phyloP scores from a whole-genome alignment of 2,797 vertebrate species.

The Poeciliopsis turneri region DNA sequence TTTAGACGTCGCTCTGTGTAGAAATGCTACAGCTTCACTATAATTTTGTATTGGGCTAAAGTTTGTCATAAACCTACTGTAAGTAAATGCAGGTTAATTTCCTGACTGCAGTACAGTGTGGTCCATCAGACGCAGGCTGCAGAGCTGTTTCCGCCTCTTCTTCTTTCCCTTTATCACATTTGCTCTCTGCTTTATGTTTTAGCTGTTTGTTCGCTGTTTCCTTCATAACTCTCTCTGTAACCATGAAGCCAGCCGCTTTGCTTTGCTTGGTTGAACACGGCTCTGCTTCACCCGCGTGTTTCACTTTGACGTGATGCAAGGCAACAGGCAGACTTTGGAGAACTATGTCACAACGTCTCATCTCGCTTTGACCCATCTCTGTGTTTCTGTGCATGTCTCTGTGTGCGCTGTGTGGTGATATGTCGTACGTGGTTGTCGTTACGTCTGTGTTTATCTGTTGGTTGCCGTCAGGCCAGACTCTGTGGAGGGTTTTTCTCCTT shows the following conservation, averaged over 20 bases:
- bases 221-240: constrained; percentile 32
- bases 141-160: constrained; percentile 31
- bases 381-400: constrained; percentile 39
- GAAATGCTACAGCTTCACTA: constrained; percentile 20
- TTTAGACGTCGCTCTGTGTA: constrained; percentile 29
- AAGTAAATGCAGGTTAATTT: neutral
- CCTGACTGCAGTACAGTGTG: neutral
- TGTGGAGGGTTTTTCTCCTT: constrained; percentile 91
- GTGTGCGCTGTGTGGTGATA: constrained; percentile 13
- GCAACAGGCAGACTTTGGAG: constrained; percentile 52
- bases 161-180: constrained; percentile 26
- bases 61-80: neutral
- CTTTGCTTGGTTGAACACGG: constrained; percentile 70
- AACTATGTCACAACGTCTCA: constrained; percentile 59
- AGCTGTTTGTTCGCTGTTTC: constrained; percentile 41
- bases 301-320: constrained; percentile 50
- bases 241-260: constrained; percentile 36
- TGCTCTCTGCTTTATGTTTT: constrained; percentile 40
- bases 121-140: constrained; percentile 2
- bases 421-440: neutral
- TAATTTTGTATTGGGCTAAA: constrained; percentile 1
- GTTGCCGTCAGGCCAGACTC: constrained; percentile 88
- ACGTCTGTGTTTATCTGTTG: constrained; percentile 35
- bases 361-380: constrained; percentile 52
- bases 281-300: constrained; percentile 29